These are phyloP conservation scores for Gryllus longicercus DNA, from an alignment of 2,888 invertebrate genomes.

Conservation along the genomic window DNA sequence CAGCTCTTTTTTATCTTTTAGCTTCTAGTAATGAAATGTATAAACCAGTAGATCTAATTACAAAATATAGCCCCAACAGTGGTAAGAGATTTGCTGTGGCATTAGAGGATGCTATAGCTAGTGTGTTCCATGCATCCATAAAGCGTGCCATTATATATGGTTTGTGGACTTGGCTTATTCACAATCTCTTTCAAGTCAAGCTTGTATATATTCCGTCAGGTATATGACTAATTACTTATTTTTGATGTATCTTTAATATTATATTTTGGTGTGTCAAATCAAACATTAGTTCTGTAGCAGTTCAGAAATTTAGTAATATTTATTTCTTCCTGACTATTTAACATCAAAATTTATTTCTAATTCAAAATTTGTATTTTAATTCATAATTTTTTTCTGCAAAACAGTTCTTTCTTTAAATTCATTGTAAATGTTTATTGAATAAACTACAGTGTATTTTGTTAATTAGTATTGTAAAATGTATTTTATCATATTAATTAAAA, in stretches of 20 bases:
- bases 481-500: too few species aligned
- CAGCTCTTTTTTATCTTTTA: constrained; percentile 91
- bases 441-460: too few species aligned
- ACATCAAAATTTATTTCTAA: too few species aligned
- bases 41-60: constrained; percentile 87
- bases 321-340: too few species aligned
- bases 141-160: constrained; percentile 98
- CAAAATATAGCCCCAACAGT: constrained; percentile 73
- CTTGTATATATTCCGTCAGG: constrained; percentile 93
- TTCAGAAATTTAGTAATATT: too few species aligned
- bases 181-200: constrained; percentile 89
- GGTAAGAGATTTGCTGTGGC: constrained; percentile 75
- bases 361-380: too few species aligned
- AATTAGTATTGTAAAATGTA: too few species aligned
- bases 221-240: constrained; percentile 44
- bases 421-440: too few species aligned
- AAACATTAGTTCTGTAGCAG: too few species aligned
- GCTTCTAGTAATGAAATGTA: constrained; percentile 82
- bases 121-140: constrained; percentile 92
- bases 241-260: constrained; percentile 18
- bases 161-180: constrained; percentile 96
- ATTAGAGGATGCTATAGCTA: constrained; percentile 83
- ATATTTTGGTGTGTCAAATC: background rate
- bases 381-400: too few species aligned
- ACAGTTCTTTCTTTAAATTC: too few species aligned